Evolutionary conservation across 2,113 vertebrate species (phyloP).

Genomic region (Rynchops niger): DNA sequence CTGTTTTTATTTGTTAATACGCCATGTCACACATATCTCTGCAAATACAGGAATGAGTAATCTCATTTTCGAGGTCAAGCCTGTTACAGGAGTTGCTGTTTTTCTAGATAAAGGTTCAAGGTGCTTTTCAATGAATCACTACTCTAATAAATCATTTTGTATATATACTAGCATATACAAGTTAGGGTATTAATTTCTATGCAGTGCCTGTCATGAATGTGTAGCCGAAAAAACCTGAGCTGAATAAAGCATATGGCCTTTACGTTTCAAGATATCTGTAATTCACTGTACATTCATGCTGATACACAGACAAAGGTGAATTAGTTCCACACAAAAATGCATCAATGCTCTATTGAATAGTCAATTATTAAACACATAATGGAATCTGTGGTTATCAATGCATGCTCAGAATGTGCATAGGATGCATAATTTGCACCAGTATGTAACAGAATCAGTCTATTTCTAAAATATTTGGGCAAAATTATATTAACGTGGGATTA

Average conservation of each 20-base stretch:
- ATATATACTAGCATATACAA: constrained; percentile 25
- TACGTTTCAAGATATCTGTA: constrained; percentile 46
- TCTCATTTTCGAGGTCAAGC: constrained; percentile 8
- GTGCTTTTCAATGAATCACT: constrained; percentile 5
- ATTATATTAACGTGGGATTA: constrained; percentile 34
- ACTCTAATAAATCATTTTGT: constrained; percentile 70
- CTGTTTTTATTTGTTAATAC: not conserved
- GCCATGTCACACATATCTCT: not conserved
- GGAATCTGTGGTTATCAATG: constrained; percentile 65
- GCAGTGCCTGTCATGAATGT: constrained; percentile 58
- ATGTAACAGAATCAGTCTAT: not conserved
- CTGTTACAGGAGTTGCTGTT: constrained; percentile 20
- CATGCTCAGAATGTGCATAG: constrained; percentile 55
- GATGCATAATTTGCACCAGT: constrained; percentile 47
- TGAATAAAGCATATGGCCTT: constrained; percentile 34
- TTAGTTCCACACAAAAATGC: constrained; percentile 79
- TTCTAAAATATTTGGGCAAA: constrained; percentile 29
- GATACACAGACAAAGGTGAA: constrained; percentile 74
- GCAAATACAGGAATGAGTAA: constrained; percentile 5
- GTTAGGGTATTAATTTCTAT: constrained; percentile 55
- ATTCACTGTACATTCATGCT: constrained; percentile 65
- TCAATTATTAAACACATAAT: constrained; percentile 80
- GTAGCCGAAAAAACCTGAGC: constrained; percentile 27
- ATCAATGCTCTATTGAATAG: constrained; percentile 74
- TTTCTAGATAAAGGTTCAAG: constrained; percentile 55